Base-by-base conservation (phyloP, 2,797 vertebrate genomes). In the Melopsittacus undulatus region DNA sequence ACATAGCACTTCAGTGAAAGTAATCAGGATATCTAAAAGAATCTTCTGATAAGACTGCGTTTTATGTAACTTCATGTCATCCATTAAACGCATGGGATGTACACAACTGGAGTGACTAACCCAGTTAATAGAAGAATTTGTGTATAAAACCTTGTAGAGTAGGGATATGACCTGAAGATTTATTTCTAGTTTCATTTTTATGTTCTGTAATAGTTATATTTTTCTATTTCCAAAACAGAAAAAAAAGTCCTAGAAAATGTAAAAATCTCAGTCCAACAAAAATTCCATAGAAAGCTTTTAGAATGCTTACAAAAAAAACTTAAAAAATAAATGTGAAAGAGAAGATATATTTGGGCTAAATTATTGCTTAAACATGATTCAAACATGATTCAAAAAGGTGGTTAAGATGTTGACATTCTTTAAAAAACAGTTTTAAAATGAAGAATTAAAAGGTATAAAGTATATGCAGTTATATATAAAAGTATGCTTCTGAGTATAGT, bases 241-340 rank as follows among this genome's bases (percentile, higher is more conserved):
- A 49, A 49, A 36, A 29, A 87, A 64, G 6, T 69, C 26, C 42
- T 64, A 51, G 12, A 54, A 77, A 46, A 2, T 52, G 42, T 32
- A 69, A 83, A 83, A 61, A 27, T 24, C 10, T 83, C 40, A 68
- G 42, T 64, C 70, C 30, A 83, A 54, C 32, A 17, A 73, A 91
- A 91, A 89, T 70, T 26, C 36, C 23, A 67, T 13, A 74, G 56
- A 62, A 87, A 40, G 4, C 4, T 42, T 75, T 85, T 30, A 43
- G 17, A 59, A 75, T 15, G 3, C 14, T 67, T 72, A 76, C 51
- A 13, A 57, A 72, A 79, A 61, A 9, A 26, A 12, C 13, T 70
- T 52, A 46, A 63, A 49, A 97, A 96, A 93, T 94, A 82, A 94
- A 94, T 90, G 70, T 89, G 83, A 96, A 95, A 97, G 61, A 93